Evolutionary conservation across 92 coral and sea anemone genomes (phyloP).

Genomic region (Epizoanthus scotinus): DNA sequence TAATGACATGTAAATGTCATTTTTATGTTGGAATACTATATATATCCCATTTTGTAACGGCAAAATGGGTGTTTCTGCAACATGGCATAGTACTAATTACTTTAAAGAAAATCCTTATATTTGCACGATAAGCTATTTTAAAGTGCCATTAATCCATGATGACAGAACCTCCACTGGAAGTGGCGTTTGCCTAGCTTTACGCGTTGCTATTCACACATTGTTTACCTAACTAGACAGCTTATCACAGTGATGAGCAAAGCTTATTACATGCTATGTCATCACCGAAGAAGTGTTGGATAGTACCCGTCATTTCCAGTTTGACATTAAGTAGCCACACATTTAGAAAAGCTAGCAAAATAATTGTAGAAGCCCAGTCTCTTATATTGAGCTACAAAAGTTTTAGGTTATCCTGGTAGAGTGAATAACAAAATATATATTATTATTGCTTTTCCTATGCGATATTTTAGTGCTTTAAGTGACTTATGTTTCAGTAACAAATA

Average conservation of each 20-base stretch:
- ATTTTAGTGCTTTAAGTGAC: too few species aligned
- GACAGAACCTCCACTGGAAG: neutral
- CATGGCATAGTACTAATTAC: too few species aligned
- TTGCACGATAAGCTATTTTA: neutral
- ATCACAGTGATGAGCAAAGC: constrained; percentile 12
- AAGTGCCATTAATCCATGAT: neutral
- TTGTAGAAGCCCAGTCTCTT: too few species aligned
- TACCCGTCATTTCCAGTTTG: neutral
- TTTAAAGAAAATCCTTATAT: too few species aligned
- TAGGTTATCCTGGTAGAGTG: too few species aligned
- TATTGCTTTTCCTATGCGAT: too few species aligned
- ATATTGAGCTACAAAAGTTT: too few species aligned
- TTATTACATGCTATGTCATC: constrained; percentile 28
- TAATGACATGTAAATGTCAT: neutral
- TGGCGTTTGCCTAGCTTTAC: neutral
- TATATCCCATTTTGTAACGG: neutral
- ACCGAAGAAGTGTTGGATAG: constrained; percentile 17
- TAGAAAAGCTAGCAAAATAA: too few species aligned
- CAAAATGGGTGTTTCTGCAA: too few species aligned
- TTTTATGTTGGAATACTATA: neutral
- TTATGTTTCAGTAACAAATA: too few species aligned
- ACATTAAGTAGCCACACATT: neutral
- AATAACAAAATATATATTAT: too few species aligned
- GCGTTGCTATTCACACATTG: neutral
- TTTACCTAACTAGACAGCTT: constrained; percentile 11